Percentiles rank a stretch among this genome's conserved stretches.
Evolutionary conservation across 2,797 vertebrate genomes (phyloP).

Genomic region (Salmo trutta): DNA sequence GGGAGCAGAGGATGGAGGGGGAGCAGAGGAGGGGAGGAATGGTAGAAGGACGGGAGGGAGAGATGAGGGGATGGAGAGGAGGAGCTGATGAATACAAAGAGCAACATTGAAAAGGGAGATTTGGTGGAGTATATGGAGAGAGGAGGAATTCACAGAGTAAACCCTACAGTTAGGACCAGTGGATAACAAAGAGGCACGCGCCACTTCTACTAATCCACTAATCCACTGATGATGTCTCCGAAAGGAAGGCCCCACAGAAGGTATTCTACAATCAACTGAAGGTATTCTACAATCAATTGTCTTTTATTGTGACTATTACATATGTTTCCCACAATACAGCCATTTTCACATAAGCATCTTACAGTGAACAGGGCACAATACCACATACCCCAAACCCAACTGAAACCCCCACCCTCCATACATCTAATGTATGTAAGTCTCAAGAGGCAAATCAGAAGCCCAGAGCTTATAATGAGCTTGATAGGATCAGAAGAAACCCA

Average conservation of each 20-base stretch:
- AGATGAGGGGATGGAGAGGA: background rate
- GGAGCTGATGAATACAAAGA: background rate
- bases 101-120: background rate
- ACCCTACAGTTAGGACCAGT: background rate
- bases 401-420: background rate
- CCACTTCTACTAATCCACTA: background rate
- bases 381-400: background rate
- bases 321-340: background rate
- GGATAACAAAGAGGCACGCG: background rate
- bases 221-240: background rate
- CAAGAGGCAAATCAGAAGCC: background rate
- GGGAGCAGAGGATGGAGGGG: background rate
- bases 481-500: conserved; percentile 1
- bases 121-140: too few relatives aligned
- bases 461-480: background rate
- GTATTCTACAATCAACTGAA: background rate
- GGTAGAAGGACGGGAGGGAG: conserved; percentile 10
- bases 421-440: background rate
- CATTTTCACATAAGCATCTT: background rate
- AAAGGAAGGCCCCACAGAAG: background rate
- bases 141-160: background rate
- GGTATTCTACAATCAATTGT: background rate
- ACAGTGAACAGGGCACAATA: background rate
- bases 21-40: background rate
- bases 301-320: background rate